Conservation (phyloP, 2,888 invertebrate species). For the Magallana nippona region DNA sequence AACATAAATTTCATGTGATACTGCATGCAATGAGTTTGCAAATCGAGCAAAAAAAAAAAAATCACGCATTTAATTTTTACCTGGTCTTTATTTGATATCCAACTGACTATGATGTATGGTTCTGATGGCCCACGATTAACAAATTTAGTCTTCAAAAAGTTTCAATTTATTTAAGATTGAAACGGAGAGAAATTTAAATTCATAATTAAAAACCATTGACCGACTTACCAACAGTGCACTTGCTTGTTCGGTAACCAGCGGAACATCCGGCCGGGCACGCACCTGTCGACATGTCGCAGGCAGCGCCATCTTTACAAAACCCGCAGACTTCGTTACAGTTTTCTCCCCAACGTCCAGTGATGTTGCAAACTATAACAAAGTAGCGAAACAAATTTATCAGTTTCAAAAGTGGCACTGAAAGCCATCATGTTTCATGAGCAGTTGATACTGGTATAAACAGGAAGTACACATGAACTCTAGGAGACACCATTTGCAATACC, state of each 20-base stretch:
- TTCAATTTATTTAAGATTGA: neutral
- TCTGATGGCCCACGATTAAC: no score
- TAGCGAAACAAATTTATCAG: no score
- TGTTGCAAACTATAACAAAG: neutral
- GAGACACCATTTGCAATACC: neutral
- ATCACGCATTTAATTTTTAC: no score
- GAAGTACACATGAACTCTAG: neutral
- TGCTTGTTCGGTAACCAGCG: conserved; percentile 4
- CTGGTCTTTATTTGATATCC: no score
- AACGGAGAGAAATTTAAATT: neutral
- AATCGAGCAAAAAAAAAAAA: no score
- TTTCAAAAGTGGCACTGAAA: no score
- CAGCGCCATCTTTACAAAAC: conserved; percentile 9
- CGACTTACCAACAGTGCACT: neutral
- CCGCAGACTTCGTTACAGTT: conserved; percentile 8
- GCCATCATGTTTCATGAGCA: no score
- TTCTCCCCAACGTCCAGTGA: conserved; percentile 16
- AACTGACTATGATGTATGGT: no score
- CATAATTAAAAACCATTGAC: neutral
- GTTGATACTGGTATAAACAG: no score
- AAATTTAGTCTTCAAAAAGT: no score
- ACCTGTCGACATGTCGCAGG: neutral
- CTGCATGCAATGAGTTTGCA: no score
- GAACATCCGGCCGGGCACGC: conserved; percentile 6
- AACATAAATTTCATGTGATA: no score